These are phyloP conservation scores for Hirudinaria manillensis DNA, from an alignment of 2,888 invertebrate genomes.

Conservation along the genomic window DNA sequence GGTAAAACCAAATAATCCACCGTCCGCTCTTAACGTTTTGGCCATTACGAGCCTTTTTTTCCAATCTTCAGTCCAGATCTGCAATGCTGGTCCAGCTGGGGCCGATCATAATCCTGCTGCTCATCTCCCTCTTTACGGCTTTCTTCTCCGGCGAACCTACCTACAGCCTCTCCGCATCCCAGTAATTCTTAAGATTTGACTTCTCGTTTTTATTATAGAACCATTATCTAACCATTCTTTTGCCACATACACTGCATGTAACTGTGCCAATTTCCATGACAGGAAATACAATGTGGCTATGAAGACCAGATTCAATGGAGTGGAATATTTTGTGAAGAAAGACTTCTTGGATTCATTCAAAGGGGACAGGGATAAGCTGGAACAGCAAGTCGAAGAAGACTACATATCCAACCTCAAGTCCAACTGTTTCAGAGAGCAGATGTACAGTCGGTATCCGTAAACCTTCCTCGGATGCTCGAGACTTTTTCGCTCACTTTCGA, in stretches of 20 bases:
- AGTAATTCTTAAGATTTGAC: background rate
- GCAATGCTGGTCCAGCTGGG: conserved; percentile 57
- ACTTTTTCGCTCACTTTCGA: too few relatives aligned
- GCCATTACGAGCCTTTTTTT: too few relatives aligned
- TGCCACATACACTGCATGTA: background rate
- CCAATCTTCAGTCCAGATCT: conserved; percentile 48
- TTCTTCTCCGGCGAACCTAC: conserved; percentile 72
- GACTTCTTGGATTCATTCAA: conserved; percentile 90
- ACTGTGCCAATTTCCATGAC: conserved; percentile 22
- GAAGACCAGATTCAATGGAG: conserved; percentile 64
- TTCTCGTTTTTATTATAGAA: background rate
- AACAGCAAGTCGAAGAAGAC: conserved; percentile 91
- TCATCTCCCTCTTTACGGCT: conserved; percentile 34
- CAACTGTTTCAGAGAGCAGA: conserved; percentile 87
- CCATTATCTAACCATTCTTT: background rate
- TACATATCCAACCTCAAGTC: conserved; percentile 78
- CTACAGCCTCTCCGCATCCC: conserved; percentile 70
- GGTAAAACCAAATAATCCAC: background rate
- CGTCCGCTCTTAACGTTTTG: too few relatives aligned
- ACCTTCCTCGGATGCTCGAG: background rate
- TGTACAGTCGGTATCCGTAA: conserved; percentile 55
- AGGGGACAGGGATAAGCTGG: conserved; percentile 72
- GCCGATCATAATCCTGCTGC: conserved; percentile 35
- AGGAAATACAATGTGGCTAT: conserved; percentile 53
- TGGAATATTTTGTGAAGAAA: conserved; percentile 90